Evolutionary conservation across 1,140 invertebrate genomes (phyloP), one percentile per base, ranked within the genome.

Genomic region (Sminthurinus signatus): DNA sequence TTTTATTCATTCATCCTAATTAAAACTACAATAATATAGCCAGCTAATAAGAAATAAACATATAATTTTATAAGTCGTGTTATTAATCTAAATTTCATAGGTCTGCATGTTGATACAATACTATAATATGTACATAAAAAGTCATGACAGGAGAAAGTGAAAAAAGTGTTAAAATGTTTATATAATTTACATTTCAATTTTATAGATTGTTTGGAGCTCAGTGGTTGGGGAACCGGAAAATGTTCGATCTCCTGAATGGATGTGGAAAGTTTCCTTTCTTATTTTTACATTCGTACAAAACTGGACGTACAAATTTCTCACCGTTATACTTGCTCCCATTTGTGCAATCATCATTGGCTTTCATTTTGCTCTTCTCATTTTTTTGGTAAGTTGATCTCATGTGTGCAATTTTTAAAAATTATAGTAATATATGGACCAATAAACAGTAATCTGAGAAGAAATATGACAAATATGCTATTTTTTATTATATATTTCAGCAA

Each of bases 271-370:
- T 27, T 62, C 62, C 12, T n/a, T 31, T 28, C 8, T 61, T 1
- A 19, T 48, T 54, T 69, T 60, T 39, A 51, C 1, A 14, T n/a
- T 32, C 21, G 54, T 58, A 15, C 62, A 65, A 60, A 44, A 25
- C 2, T 59, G 51, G 51, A 69, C 62, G 43, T 69, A 69, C 62
- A 65, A 69, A 63, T 21, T 64, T 14, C 59, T 69, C 1, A 65
- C 62, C 3, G 39, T 64, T 32, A 31, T 65, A 23, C 15, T 58
- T 23, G 62, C 67, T 21, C 67, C 67, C 14, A 19, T 65, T 27
- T 25, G 62, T 0, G 31, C 67, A 10, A 12, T 69, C 19, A 65
- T 69, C 27, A 39, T 69, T 42, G 67, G 54, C n/a, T 21, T 69
- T 25, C 25, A 44, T 31, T 65, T 65, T 36, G 67, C 62, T 23